Percentiles rank a stretch among this genome's conserved stretches.
phyloP scores from a whole-genome alignment of 2,888 invertebrate genomes.

The Pterobdella sp. region DNA sequence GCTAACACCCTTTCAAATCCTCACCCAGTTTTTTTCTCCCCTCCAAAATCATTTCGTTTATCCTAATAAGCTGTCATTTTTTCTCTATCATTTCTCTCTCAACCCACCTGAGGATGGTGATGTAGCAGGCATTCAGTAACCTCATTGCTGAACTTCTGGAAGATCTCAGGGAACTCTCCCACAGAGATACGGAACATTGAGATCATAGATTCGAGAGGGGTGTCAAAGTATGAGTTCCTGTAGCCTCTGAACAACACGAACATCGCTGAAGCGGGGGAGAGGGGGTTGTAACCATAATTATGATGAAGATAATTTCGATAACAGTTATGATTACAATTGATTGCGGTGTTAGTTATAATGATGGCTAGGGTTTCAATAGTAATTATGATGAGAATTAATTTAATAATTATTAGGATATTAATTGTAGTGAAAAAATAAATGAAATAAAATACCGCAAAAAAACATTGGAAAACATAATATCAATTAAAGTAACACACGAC shows the following conservation, averaged over 20 bases:
- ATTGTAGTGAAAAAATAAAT: too few relatives aligned
- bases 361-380: background rate
- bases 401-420: too few relatives aligned
- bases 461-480: background rate
- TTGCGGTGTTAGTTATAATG: background rate
- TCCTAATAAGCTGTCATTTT: too few relatives aligned
- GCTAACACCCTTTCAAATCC: too few relatives aligned
- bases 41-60: too few relatives aligned
- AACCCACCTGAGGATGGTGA: background rate
- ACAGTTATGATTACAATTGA: background rate
- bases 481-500: too few relatives aligned
- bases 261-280: slow-evolving; percentile 45
- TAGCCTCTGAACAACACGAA: slow-evolving; percentile 49
- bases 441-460: background rate
- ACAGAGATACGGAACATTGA: slow-evolving; percentile 98
- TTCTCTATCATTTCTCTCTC: too few relatives aligned
- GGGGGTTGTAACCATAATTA: background rate
- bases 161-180: slow-evolving; percentile 80
- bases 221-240: slow-evolving; percentile 47
- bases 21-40: too few relatives aligned
- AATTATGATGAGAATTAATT: too few relatives aligned
- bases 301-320: too few relatives aligned
- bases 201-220: slow-evolving; percentile 87
- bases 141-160: slow-evolving; percentile 73
- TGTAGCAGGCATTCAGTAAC: background rate